These are phyloP conservation scores for Mystacornis crossleyi DNA, from an alignment of 2,113 vertebrate species.

Conservation along the genomic window DNA sequence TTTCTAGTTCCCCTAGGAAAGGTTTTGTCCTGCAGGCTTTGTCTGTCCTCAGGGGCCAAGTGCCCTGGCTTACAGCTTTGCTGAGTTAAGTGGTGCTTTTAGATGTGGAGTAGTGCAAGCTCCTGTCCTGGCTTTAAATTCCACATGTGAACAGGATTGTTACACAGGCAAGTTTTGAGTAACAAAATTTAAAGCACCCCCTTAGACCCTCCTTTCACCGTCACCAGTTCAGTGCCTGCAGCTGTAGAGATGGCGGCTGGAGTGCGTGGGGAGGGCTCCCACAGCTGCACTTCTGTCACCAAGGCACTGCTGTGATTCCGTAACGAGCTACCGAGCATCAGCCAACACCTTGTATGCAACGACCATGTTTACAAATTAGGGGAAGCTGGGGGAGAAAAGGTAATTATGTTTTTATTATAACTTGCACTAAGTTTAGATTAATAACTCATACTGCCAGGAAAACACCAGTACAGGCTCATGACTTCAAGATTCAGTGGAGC, in stretches of 20 bases:
- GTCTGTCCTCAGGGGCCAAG: neutral
- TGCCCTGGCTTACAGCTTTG: neutral
- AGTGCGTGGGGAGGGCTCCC: neutral
- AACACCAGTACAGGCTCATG: neutral
- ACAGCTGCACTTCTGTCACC: neutral
- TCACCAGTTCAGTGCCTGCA: neutral
- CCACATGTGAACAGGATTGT: neutral
- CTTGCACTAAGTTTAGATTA: neutral
- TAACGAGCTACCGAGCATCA: neutral
- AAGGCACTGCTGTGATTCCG: neutral
- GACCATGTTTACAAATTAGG: neutral
- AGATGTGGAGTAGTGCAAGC: neutral
- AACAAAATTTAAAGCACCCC: neutral
- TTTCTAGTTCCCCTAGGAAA: neutral
- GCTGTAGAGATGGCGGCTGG: accelerated
- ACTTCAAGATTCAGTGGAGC: neutral
- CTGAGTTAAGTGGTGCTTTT: neutral
- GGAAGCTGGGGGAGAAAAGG: neutral
- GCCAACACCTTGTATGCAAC: neutral
- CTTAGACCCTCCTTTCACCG: accelerated
- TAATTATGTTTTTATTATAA: neutral
- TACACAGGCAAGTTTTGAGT: neutral
- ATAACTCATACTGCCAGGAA: neutral
- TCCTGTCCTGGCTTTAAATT: neutral
- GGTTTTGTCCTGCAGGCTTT: neutral